Evolutionary conservation across 2,888 invertebrate species (phyloP).

Genomic region (Thymelicus sylvestris): DNA sequence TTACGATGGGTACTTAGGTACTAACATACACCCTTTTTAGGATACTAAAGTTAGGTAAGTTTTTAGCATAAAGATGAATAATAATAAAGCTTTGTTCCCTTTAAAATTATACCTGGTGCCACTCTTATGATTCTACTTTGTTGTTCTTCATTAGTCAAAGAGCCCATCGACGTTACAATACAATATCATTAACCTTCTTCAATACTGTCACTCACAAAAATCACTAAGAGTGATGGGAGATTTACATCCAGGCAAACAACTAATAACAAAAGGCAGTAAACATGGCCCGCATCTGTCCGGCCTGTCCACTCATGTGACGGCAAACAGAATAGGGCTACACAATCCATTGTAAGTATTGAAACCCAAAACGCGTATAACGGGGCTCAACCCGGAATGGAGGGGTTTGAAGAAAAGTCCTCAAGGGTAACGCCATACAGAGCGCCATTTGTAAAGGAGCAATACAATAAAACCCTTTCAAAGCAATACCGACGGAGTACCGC

Average conservation of each 20-base stretch:
- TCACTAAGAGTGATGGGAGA: no score
- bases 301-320: neutral
- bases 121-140: no score
- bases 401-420: neutral
- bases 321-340: neutral
- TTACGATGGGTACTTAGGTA: no score
- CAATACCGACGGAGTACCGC: neutral
- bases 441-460: neutral
- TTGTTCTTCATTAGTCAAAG: no score
- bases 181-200: no score
- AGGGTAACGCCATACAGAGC: neutral
- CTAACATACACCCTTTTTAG: no score
- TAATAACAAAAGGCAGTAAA: neutral
- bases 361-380: neutral
- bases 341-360: neutral
- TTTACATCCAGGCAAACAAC: neutral
- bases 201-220: no score
- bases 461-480: neutral
- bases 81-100: no score
- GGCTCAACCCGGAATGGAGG: neutral
- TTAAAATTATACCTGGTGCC: no score
- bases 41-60: no score
- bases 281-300: neutral
- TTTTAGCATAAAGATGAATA: no score
- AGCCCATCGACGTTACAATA: no score